Base-by-base conservation (phyloP, 2,797 vertebrate species). In the Morus bassanus region DNA sequence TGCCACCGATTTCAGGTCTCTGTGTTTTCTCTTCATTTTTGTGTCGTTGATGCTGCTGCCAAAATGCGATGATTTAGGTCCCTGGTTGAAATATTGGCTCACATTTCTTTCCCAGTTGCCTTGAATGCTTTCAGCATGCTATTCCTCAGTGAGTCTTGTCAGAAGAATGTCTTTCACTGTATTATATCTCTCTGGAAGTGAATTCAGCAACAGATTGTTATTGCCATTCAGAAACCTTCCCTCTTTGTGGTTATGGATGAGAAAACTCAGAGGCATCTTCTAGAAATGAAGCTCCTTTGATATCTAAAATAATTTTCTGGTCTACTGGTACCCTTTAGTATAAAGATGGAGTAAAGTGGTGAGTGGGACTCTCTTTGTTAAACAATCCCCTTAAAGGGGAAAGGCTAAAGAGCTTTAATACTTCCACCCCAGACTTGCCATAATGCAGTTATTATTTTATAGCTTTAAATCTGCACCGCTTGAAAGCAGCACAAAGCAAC, bases 11-110 rank as follows among this genome's bases (percentile, higher is more conserved):
- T 91, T 79, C 74, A 79, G 35, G 67, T 82, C 41, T 67, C 63
- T 53, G 63, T 78, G 31, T 53, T 89, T 45, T 54, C 37, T 65
- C 43, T 74, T 72, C 51, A 25, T n/a, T 39, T 37, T 41, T 11
- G 5, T 8, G 37, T 45, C 7, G 3, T 31, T 53, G 31, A 8
- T 54, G 77, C 54, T 61, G 41, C 57, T 72, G 77, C 73, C 85
- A 77, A 41, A 65, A 50, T 10, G 63, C 1, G 18, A 83, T 92
- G 86, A 96, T 94, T 96, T 92, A 94, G 88, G 56, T 88, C 93
- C 46, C 54, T 7, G 7, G 21, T 21, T 84, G 93, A 91, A 96
- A 85, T 79, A 87, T 10, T 13, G 68, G 37, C 39, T 91, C 76
- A 37, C 80, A 50, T 91, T 95, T 95, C 70, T 95, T 86, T 61